Evolutionary conservation across 2,113 vertebrate species (phyloP).

Genomic region (Megaleporinus macrocephalus): DNA sequence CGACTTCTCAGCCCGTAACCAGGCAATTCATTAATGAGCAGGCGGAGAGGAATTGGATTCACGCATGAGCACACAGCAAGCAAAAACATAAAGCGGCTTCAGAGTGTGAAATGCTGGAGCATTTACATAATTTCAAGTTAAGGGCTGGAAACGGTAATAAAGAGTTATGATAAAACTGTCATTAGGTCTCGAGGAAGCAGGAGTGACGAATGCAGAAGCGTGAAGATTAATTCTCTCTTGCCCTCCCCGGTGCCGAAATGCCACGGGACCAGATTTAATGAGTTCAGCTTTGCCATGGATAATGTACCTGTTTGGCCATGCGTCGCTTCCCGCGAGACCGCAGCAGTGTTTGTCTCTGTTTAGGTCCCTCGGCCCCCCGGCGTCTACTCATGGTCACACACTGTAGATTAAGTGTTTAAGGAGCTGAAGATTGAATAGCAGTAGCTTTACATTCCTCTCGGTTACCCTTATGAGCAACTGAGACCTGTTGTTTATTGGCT

Average conservation of each 20-base stretch:
- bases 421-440: background rate
- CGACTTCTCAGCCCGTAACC: conserved; percentile 74
- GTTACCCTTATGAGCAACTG: background rate
- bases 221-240: conserved; percentile 67
- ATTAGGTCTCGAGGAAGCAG: conserved; percentile 65
- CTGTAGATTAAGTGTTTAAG: conserved; percentile 12
- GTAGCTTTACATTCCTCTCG: background rate
- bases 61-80: conserved; percentile 68
- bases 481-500: background rate
- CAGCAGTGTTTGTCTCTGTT: conserved; percentile 44
- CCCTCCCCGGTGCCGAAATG: conserved; percentile 67
- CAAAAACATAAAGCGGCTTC: conserved; percentile 70
- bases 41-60: conserved; percentile 74
- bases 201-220: conserved; percentile 48
- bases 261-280: conserved; percentile 71
- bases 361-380: background rate
- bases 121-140: conserved; percentile 77
- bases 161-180: conserved; percentile 79
- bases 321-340: conserved; percentile 19
- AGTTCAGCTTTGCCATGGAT: conserved; percentile 62
- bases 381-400: background rate
- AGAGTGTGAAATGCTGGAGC: conserved; percentile 57
- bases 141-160: conserved; percentile 67
- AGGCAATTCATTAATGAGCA: conserved; percentile 75
- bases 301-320: conserved; percentile 61